phyloP scores from a whole-genome alignment of 1,140 invertebrate species.

The Proctacanthus coquilletti region DNA sequence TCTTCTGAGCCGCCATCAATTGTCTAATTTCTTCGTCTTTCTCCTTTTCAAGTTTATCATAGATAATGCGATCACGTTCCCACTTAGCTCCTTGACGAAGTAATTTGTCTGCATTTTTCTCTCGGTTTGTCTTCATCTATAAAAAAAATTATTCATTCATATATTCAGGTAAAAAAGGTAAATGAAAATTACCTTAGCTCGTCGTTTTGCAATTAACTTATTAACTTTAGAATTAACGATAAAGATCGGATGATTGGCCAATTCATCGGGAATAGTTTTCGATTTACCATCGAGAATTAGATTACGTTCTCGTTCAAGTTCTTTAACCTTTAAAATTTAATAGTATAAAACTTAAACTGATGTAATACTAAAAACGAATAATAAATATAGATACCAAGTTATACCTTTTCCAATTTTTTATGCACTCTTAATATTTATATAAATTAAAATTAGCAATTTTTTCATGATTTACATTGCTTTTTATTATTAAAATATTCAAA shows the following conservation, averaged over 20 bases:
- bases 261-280: conserved; percentile 38
- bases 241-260: conserved; percentile 43
- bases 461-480: too few relatives aligned
- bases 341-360: too few relatives aligned
- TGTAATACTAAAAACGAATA: too few relatives aligned
- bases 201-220: conserved; percentile 33
- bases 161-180: neutral
- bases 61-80: conserved; percentile 23
- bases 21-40: conserved; percentile 15
- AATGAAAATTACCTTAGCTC: conserved; percentile 31
- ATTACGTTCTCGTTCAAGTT: conserved; percentile 43
- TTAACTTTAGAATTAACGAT: conserved; percentile 41
- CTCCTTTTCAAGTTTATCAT: conserved; percentile 21
- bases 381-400: too few relatives aligned
- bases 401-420: too few relatives aligned
- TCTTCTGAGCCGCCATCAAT: conserved; percentile 16
- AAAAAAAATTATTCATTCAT: neutral
- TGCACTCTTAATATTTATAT: too few relatives aligned
- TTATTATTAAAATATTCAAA: too few relatives aligned
- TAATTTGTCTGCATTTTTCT: conserved; percentile 24
- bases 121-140: conserved; percentile 25
- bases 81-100: conserved; percentile 24
- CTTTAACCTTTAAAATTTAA: conserved; percentile 38
- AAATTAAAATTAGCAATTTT: too few relatives aligned
- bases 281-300: conserved; percentile 41